Percentiles rank a stretch among this genome's conserved stretches.
phyloP scores from a whole-genome alignment of 2,888 invertebrate species.

The Philonicus albiceps region DNA sequence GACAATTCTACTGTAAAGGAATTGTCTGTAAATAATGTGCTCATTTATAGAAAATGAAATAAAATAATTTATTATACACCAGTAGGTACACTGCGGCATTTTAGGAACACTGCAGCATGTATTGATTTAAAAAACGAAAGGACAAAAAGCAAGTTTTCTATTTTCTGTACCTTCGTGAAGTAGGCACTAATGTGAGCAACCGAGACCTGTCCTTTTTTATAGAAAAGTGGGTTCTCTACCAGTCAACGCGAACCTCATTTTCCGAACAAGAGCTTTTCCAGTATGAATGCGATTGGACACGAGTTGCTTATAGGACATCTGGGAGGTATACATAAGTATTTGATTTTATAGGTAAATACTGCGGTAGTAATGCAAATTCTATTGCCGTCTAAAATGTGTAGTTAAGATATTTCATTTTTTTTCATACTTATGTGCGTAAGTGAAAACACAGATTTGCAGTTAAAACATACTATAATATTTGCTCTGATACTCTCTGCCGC shows the following conservation, averaged over 20 bases:
- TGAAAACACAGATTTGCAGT: neutral
- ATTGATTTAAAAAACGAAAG: neutral
- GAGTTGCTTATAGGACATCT: neutral
- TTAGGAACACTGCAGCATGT: neutral
- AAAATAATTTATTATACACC: neutral
- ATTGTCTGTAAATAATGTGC: neutral
- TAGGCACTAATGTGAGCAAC: neutral
- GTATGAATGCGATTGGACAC: neutral
- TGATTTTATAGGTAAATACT: neutral
- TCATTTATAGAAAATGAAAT: neutral
- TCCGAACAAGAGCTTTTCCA: neutral
- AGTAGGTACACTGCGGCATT: neutral
- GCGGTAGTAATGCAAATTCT: neutral
- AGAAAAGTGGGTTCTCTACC: neutral
- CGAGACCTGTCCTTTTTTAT: neutral
- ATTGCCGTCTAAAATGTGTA: neutral
- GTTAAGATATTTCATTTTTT: neutral
- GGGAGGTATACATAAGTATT: neutral
- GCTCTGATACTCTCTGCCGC: neutral
- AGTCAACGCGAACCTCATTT: neutral
- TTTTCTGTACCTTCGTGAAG: neutral
- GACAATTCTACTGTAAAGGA: neutral
- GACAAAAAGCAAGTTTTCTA: neutral
- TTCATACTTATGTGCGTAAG: neutral
- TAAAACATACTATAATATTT: neutral